A percentile compares a stretch with the other conserved stretches of the same genome.
Evolutionary conservation across 1,140 invertebrate genomes (phyloP).

Genomic region (Trichomalopsis sarcophagae): DNA sequence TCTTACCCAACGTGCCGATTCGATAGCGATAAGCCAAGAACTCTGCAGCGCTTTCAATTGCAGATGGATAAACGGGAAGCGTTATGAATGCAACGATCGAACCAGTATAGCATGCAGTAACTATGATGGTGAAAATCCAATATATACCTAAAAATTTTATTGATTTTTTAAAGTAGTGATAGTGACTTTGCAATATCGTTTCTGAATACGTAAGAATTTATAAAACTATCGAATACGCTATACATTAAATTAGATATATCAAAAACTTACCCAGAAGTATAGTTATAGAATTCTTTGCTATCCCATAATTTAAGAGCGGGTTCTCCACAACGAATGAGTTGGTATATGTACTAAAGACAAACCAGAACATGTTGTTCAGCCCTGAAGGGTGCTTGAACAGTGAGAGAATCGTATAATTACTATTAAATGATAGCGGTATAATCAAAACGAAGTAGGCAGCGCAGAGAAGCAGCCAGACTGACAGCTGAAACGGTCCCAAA

Average conservation of each 20-base stretch:
- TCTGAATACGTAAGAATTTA: no score
- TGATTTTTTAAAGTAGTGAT: no score
- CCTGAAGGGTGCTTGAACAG: conserved; percentile 80
- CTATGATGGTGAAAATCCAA: conserved; percentile 87
- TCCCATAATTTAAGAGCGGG: conserved; percentile 80
- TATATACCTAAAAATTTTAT: conserved; percentile 77
- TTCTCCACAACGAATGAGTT: conserved; percentile 84
- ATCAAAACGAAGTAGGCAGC: conserved; percentile 82
- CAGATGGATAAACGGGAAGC: conserved; percentile 81
- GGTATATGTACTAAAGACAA: conserved; percentile 88
- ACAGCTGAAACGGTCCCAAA: conserved; percentile 86
- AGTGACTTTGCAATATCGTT: no score
- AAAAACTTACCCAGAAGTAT: conserved; percentile 79
- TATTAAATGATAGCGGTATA: conserved; percentile 82
- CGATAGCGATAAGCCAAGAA: conserved; percentile 77
- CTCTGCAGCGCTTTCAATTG: conserved; percentile 80
- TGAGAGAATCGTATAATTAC: conserved; percentile 79
- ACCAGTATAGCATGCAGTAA: conserved; percentile 86
- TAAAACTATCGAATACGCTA: no score
- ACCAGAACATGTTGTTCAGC: conserved; percentile 86
- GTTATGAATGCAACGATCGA: conserved; percentile 88
- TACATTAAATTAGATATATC: not conserved
- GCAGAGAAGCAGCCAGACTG: conserved; percentile 83
- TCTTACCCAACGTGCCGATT: conserved; percentile 78
- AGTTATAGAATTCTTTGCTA: conserved; percentile 81